A percentile compares a stretch with the other conserved stretches of the same genome.
Evolutionary conservation across 2,888 invertebrate genomes (phyloP).

Genomic region (Dugesia japonica): DNA sequence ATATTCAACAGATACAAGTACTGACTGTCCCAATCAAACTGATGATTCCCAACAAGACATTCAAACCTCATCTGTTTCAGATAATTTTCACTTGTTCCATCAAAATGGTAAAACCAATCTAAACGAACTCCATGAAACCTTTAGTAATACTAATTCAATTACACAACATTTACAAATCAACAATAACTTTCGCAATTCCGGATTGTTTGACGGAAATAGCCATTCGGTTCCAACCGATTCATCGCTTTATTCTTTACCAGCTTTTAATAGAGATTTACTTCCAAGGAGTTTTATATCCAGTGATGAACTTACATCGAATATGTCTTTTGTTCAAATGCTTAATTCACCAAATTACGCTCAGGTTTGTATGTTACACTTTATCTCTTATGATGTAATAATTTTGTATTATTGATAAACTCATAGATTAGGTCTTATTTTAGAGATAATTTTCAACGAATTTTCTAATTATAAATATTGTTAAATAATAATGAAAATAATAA

Average conservation of each 20-base stretch:
- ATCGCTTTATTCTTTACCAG: neutral
- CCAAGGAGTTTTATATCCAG: neutral
- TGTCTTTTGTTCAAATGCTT: neutral
- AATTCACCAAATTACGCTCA: constrained; percentile 4
- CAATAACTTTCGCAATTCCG: neutral
- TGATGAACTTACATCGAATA: neutral
- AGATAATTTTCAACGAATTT: no score
- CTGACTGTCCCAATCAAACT: neutral
- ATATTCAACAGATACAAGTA: constrained; percentile 5
- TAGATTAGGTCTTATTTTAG: no score
- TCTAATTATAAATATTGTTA: no score
- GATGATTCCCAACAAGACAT: neutral
- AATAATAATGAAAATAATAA: no score
- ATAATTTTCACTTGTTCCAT: neutral
- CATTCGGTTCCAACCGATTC: neutral
- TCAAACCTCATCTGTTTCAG: neutral
- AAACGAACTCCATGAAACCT: neutral
- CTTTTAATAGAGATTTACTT: neutral
- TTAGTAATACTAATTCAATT: neutral
- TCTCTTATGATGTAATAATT: no score
- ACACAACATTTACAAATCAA: neutral
- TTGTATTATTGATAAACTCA: no score
- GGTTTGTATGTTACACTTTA: neutral
- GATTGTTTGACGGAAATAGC: neutral
- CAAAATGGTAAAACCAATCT: neutral